Base-by-base conservation (phyloP, 1,140 invertebrate genomes). In the Heliconius himera region DNA sequence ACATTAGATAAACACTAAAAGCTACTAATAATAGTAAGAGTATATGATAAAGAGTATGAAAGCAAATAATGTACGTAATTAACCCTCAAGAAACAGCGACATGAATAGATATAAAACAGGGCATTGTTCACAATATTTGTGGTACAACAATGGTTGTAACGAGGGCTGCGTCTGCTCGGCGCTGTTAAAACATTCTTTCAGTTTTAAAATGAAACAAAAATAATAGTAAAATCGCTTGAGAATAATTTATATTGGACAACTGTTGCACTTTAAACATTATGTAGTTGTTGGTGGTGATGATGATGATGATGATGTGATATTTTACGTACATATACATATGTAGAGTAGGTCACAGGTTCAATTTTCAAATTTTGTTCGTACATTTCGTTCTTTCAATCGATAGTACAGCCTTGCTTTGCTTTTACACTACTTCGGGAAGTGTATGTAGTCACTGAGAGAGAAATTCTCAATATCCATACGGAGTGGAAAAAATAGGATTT, bases 81-180 rank as follows among this genome's bases (percentile, higher is more conserved):
- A 66, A 66, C 60, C 60, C 60, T 66, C 60, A 66, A 66, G 60
- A 66, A 26, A 11, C 26, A 66, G 22, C 60, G 60, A 66, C 60
- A 66, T 66, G 60, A 66, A 66, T 66, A 60, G 56, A 60, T 60
- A 60, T 60, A 66, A 66, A 66, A 66, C 26, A 66, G 26, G 3
- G 11, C 3, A 26, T 66, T 66, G 60, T 66, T 66, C 60, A 66
- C 60, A 66, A 66, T 66, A 66, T 66, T 66, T 66, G 60, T 66
- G 60, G 60, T 66, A 29, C 60, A 66, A 66, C 60, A 66, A 66
- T 66, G 60, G 22, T 13, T 66, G 60, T 66, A 66, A 66, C 6
- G 60, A 66, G 60, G 22, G 9, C 6, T 54, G 22, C 29, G 29
- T 29, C 26, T 66, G 26, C 13, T 26, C 60, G 11, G 26, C 26